Percentiles rank a stretch among this genome's conserved stretches.
Conservation (phyloP, 2,888 invertebrate species). For the Drosophila borealis region DNA sequence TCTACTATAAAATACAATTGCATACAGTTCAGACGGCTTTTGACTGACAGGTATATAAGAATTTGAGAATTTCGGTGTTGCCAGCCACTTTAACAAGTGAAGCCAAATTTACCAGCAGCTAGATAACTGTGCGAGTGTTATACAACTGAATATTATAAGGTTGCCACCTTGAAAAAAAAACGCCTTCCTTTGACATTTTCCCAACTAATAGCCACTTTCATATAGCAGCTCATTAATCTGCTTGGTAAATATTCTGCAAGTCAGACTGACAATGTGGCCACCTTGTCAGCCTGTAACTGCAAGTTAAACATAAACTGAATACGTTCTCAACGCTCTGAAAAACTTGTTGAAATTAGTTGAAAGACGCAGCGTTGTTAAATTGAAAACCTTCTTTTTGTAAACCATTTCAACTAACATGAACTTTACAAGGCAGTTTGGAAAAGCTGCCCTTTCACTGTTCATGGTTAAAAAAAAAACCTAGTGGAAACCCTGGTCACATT, state of each 20-base stretch:
- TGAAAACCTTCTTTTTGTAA: neutral
- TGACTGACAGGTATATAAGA: too few relatives aligned
- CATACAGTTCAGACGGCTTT: too few relatives aligned
- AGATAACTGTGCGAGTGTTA: too few relatives aligned
- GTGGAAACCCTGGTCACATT: constrained; percentile 1
- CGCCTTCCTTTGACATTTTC: neutral
- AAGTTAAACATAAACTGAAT: neutral
- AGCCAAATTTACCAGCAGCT: neutral
- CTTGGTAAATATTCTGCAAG: neutral
- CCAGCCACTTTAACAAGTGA: neutral
- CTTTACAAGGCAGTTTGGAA: neutral
- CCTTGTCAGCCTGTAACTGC: neutral
- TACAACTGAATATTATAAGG: too few relatives aligned
- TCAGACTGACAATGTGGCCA: neutral
- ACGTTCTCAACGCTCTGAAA: neutral
- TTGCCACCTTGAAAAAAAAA: too few relatives aligned
- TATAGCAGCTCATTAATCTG: neutral
- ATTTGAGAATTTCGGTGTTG: neutral
- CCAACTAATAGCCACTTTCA: neutral
- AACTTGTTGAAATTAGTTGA: neutral
- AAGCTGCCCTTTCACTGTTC: neutral
- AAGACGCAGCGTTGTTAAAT: neutral
- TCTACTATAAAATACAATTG: too few relatives aligned
- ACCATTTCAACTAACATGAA: neutral
- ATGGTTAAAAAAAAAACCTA: neutral